Percentiles rank a stretch among this genome's conserved stretches.
Evolutionary conservation across 2,888 invertebrate species (phyloP).

Genomic region (Plebejus melissa): DNA sequence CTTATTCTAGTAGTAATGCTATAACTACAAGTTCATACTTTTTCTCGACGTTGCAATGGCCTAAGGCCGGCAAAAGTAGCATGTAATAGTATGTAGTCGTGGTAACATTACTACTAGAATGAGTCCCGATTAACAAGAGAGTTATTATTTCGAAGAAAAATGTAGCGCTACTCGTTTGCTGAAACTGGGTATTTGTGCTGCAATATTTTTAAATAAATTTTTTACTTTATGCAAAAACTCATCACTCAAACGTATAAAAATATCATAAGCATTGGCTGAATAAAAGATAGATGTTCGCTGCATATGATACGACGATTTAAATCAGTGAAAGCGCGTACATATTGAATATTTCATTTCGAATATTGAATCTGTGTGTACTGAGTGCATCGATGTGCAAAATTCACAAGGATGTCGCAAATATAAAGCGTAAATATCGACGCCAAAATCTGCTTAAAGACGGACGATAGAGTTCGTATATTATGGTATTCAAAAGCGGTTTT

Average conservation of each 20-base stretch:
- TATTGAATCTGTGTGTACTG: slow-evolving; percentile 51
- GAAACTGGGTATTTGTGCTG: background rate
- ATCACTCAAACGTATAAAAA: slow-evolving; percentile 12
- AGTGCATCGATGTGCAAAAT: background rate
- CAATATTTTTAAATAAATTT: background rate
- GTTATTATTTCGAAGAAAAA: background rate
- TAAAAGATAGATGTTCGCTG: slow-evolving; percentile 29
- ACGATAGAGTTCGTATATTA: background rate
- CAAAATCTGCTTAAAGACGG: background rate
- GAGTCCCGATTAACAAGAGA: too few species aligned
- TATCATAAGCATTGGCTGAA: slow-evolving; percentile 25
- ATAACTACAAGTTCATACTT: too few species aligned
- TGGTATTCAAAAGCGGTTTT: too few species aligned
- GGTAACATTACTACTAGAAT: too few species aligned
- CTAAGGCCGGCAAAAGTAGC: too few species aligned
- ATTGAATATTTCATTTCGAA: slow-evolving; percentile 63
- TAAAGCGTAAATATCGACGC: background rate
- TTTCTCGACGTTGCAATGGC: too few species aligned
- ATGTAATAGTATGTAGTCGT: too few species aligned
- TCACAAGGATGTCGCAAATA: slow-evolving; percentile 32
- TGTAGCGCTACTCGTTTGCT: background rate
- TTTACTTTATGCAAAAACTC: slow-evolving; percentile 10
- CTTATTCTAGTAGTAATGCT: too few species aligned
- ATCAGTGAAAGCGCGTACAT: slow-evolving; percentile 48
- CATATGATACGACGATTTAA: slow-evolving; percentile 48